These are phyloP conservation scores for Bellardia pandia DNA, from an alignment of 2,888 invertebrate species.

Conservation along the genomic window DNA sequence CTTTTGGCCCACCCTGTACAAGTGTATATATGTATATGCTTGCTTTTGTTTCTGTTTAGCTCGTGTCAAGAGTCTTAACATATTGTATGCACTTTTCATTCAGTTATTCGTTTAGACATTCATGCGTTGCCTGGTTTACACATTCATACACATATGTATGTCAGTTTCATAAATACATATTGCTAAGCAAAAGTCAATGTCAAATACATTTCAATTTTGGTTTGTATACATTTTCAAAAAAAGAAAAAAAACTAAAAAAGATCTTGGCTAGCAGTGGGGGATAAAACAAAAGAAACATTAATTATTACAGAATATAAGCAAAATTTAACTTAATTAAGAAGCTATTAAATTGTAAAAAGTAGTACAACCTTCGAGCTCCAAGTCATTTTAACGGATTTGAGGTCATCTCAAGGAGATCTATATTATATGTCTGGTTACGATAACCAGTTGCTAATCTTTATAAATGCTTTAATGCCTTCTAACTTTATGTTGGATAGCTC, in stretches of 20 bases:
- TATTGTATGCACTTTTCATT: constrained; percentile 5
- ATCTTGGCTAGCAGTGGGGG: background rate
- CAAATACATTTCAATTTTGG: constrained; percentile 16
- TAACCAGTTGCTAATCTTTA: no score
- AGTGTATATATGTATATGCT: background rate
- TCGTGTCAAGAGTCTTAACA: background rate
- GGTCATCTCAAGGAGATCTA: no score
- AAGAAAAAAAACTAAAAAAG: no score
- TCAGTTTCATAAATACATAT: constrained; percentile 42
- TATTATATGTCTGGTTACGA: no score
- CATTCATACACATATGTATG: background rate
- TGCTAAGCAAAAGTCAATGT: constrained; percentile 35
- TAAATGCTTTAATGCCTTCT: no score
- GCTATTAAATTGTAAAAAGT: no score
- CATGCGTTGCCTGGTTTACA: background rate
- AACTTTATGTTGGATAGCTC: no score
- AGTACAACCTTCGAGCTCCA: no score
- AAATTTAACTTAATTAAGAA: no score
- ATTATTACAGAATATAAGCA: no score
- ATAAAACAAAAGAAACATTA: background rate
- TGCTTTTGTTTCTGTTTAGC: background rate
- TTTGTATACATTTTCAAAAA: background rate
- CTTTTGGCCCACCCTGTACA: no score
- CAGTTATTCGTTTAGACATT: constrained; percentile 2
- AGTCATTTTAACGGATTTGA: no score